Evolutionary conservation across 2,113 vertebrate species (phyloP).

Genomic region (Podocnemis expansa): DNA sequence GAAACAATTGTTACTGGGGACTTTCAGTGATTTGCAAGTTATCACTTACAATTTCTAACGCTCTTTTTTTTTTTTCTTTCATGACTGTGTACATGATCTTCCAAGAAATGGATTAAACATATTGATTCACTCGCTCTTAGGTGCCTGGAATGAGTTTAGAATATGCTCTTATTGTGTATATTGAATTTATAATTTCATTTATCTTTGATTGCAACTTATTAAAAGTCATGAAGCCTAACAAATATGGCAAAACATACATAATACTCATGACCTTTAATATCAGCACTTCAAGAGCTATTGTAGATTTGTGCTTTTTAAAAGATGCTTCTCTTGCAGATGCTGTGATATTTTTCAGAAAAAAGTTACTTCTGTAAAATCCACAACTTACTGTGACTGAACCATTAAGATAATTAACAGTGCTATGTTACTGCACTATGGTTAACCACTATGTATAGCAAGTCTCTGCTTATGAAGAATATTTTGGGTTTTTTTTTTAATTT

Average conservation of each 20-base stretch:
- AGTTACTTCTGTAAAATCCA: neutral
- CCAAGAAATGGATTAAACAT: slow-evolving; percentile 27
- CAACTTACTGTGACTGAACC: neutral
- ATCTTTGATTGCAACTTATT: neutral
- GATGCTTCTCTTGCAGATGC: neutral
- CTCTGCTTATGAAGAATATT: neutral
- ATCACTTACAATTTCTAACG: neutral
- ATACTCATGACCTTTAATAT: neutral
- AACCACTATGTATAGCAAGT: neutral
- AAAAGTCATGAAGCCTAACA: neutral
- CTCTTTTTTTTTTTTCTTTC: neutral
- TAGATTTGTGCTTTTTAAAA: neutral
- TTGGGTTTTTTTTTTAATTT: neutral
- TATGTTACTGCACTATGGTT: neutral
- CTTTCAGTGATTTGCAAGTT: slow-evolving; percentile 12
- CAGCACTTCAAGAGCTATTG: neutral
- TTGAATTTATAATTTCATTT: neutral
- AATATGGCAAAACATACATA: neutral
- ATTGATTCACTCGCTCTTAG: slow-evolving; percentile 4
- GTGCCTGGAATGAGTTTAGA: neutral
- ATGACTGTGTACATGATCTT: neutral
- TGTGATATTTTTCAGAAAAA: neutral
- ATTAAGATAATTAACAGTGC: neutral
- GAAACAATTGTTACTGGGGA: neutral
- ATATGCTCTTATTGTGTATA: neutral